Base-by-base conservation (phyloP, 2,888 invertebrate species). In the Margaritifera margaritifera region DNA sequence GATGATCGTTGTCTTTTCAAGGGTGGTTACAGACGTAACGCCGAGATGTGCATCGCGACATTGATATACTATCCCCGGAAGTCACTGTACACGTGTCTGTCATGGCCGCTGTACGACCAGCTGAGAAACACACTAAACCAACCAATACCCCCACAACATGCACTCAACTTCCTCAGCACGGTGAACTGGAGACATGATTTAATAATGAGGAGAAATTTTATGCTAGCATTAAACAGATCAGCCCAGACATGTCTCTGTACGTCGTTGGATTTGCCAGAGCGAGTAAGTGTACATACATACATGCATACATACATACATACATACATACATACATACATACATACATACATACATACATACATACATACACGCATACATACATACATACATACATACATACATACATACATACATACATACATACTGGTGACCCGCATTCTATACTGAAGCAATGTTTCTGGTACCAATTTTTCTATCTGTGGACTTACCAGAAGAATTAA, bases 21-120 rank as follows among this genome's bases (percentile, higher is more conserved):
- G 77, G 77, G 74, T 6, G 77, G 77, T 6, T 77, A 69, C 64
- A 72, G 74, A 6, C 66, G 72, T 8, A 53, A 72, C n/a, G 64
- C 72, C 25, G 77, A 77, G 56, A 25, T 70, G 22, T 77, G 77
- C 53, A 63, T 74, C 19, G 74, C 77, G 22, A 72, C 77, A 11
- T 6, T 77, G 19, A 64, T 77, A 19, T 77, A 77, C 51, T 74
- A 72, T 55, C 77, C 77, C n/a, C 58, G 62, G 15, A 71, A 70
- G 60, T 64, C 63, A 27, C 67, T 77, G 25, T 74, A 77, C 52
- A 72, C 72, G 72, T 77, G 77, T 53, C 61, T 77, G 6, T 70
- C 74, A 53, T 77, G 77, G 77, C 72, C 74, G 15, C 72, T 69
- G 57, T 57, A 68, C 11, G 77, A 77, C 42, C 54, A 64, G 25